Conservation (phyloP, 2,113 vertebrate genomes). For the Leptobrachium leishanense region DNA sequence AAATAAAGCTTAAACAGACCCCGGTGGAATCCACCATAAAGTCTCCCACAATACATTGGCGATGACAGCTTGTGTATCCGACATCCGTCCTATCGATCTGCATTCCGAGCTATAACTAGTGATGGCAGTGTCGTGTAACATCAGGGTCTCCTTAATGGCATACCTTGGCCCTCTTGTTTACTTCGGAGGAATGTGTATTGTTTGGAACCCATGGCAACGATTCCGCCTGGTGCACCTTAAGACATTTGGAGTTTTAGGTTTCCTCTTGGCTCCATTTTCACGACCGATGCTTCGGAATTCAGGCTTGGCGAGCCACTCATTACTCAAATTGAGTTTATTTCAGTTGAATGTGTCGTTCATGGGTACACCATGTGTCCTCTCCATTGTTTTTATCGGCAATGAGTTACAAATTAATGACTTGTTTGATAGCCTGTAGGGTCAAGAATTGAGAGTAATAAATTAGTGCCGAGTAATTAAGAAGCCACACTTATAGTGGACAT, state of each 20-base stretch:
- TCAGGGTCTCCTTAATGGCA: conserved; percentile 18
- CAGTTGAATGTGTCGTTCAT: not conserved
- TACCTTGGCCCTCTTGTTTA: not conserved
- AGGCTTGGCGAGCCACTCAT: not conserved
- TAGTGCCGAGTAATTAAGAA: too few relatives aligned
- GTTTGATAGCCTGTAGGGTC: too few relatives aligned
- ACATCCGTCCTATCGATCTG: conserved; percentile 16
- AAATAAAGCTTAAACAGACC: conserved; percentile 2
- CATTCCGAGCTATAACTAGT: conserved; percentile 29
- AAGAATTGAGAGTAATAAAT: too few relatives aligned
- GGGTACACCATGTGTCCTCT: not conserved
- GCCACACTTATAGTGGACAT: too few relatives aligned
- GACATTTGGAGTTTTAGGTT: conserved; percentile 1
- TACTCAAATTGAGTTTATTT: not conserved
- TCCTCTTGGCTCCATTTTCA: not conserved
- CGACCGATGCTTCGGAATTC: not conserved
- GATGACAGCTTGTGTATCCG: conserved; percentile 13
- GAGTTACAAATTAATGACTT: too few relatives aligned
- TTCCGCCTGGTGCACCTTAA: not conserved
- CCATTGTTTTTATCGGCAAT: too few relatives aligned
- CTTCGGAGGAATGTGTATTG: not conserved
- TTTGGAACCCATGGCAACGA: not conserved
- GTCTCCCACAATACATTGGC: not conserved
- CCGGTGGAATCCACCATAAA: not conserved
- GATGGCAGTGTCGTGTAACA: conserved; percentile 10